Base-by-base conservation (phyloP, 2,797 vertebrate genomes). In the Characodon lateralis region DNA sequence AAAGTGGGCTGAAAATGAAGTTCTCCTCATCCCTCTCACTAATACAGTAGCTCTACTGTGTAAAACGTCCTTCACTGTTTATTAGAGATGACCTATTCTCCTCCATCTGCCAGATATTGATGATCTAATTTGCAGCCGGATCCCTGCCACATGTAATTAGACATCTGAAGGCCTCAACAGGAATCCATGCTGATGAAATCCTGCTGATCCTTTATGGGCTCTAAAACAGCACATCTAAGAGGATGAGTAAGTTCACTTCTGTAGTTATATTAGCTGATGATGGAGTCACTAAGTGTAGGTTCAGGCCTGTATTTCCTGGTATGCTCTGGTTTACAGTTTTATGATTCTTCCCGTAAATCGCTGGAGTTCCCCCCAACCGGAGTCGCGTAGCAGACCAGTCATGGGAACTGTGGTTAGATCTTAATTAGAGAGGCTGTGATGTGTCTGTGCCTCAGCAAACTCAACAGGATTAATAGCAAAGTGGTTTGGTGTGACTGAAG, bases 301-400 rank as follows among this genome's bases (percentile, higher is more conserved):
- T 93, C 83, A 85, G 81, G 85, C 88, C 83, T 88, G 78, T 85
- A 82, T 93, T 94, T 94, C 90, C 94, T 93, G 94, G 92, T 94
- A 93, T 82, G 87, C 89, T 90, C 89, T 87, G 92, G 90, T 92
- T 93, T 93, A 91, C 75, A 85, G 88, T 92, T 94, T 94, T 93
- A 94, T 85, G 91, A 85, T 89, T 87, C 83, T 95, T 95, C 92
- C 94, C 78, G 93, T 94, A 95, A 94, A 88, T 87, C 39, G 76
- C 86, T 89, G 90, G 83, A 90, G 89, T 88, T 80, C 89, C 86
- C 90, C 86, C 85, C 86, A 77, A 35, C 83, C 63, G 61, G 83
- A 88, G 79, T 77, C 75, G 58, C 85, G 88, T 76, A 84, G 81
- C 82, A 77, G 66, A 70, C 73, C 82, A 86, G 81, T 88, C 88